phyloP scores from a whole-genome alignment of 2,888 invertebrate genomes.

The Dryomyza anilis region DNA sequence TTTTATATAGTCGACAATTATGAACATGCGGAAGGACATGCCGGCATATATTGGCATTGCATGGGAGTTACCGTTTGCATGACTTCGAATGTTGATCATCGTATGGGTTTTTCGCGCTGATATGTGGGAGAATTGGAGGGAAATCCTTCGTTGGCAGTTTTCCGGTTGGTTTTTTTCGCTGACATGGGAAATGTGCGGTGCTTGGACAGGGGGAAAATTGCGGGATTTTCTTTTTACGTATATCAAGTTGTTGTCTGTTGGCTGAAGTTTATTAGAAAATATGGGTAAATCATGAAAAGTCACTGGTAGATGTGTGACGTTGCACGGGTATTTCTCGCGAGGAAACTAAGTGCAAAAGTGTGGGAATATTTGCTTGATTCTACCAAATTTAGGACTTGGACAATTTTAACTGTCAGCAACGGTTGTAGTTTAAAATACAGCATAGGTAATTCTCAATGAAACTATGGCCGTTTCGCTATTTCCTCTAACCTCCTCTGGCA shows the following conservation, averaged over 20 bases:
- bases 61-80: slow-evolving; percentile 8
- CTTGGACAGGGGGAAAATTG: slow-evolving; percentile 3
- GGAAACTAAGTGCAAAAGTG: no score
- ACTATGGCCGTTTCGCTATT: not conserved
- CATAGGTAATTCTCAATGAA: no score
- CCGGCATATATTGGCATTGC: not conserved
- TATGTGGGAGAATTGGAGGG: slow-evolving; percentile 3
- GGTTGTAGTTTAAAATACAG: no score
- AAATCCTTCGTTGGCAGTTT: not conserved
- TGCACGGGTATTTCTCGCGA: no score
- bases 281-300: not conserved
- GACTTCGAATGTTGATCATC: slow-evolving; percentile 19
- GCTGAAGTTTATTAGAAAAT: no score
- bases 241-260: slow-evolving; percentile 26
- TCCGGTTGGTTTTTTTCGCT: not conserved
- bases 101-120: slow-evolving; percentile 17
- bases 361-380: no score
- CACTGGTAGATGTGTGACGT: no score
- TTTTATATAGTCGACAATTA: slow-evolving; percentile 1
- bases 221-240: slow-evolving; percentile 13
- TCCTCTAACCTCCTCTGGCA: no score
- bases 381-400: no score
- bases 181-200: slow-evolving; percentile 1
- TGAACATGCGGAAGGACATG: not conserved
- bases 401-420: no score